phyloP scores from a whole-genome alignment of 2,797 vertebrate genomes.

The Argyrosomus regius region DNA sequence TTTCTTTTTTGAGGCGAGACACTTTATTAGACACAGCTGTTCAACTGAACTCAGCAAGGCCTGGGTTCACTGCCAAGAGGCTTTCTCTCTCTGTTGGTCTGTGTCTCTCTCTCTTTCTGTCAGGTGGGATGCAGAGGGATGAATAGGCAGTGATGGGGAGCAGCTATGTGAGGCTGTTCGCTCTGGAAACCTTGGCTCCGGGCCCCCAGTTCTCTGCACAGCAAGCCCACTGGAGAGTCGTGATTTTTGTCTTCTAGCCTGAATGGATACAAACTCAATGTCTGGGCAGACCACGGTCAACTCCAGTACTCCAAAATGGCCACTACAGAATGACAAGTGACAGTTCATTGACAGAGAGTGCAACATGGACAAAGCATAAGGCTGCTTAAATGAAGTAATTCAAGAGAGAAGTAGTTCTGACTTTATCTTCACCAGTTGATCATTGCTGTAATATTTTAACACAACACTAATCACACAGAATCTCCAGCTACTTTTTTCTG shows the following conservation, averaged over 20 bases:
- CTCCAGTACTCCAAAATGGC: slow-evolving; percentile 15
- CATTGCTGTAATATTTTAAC: slow-evolving; percentile 18
- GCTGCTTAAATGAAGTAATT: slow-evolving; percentile 11
- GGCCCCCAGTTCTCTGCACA: slow-evolving; percentile 51
- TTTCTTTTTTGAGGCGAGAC: slow-evolving; percentile 65
- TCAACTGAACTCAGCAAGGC: slow-evolving; percentile 78
- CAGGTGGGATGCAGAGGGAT: slow-evolving; percentile 74
- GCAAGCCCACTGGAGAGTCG: slow-evolving; percentile 42
- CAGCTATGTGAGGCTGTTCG: slow-evolving; percentile 62
- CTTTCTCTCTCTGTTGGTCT: slow-evolving; percentile 48
- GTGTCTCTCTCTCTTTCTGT: slow-evolving; percentile 50
- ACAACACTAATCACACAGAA: neutral
- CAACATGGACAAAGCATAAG: slow-evolving; percentile 4
- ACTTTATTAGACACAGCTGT: slow-evolving; percentile 85
- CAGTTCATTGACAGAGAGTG: neutral
- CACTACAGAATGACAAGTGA: neutral
- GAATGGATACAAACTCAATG: slow-evolving; percentile 23
- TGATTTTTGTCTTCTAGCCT: slow-evolving; percentile 29
- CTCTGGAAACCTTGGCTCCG: slow-evolving; percentile 65
- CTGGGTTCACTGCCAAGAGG: slow-evolving; percentile 80
- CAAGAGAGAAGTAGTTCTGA: neutral
- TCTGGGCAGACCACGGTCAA: slow-evolving; percentile 24
- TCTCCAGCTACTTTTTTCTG: neutral
- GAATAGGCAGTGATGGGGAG: slow-evolving; percentile 80
- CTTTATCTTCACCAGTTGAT: neutral